These are phyloP conservation scores for Pangasianodon hypophthalmus DNA, from an alignment of 2,113 vertebrate genomes.

Conservation along the genomic window DNA sequence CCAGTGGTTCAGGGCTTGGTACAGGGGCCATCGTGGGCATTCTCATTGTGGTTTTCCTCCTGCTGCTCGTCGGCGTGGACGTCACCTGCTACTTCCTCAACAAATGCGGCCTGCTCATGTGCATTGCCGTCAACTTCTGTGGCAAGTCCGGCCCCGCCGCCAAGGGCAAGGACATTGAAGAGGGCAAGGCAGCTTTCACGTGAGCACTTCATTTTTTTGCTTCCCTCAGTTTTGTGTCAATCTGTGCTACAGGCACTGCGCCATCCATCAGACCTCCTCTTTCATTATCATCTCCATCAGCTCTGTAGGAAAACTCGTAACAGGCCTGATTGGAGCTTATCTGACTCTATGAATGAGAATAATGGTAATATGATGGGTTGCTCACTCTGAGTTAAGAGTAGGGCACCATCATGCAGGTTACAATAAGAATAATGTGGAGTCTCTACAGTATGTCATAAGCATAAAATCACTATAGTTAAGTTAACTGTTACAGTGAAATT, in stretches of 20 bases:
- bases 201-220: constrained; percentile 71
- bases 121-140: constrained; percentile 94
- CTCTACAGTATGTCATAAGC: background rate
- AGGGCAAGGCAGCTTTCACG: constrained; percentile 96
- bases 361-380: constrained; percentile 41
- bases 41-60: constrained; percentile 90
- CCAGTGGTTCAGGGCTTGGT: constrained; percentile 78
- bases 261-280: constrained; percentile 4
- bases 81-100: constrained; percentile 98
- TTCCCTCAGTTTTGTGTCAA: background rate
- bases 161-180: constrained; percentile 96
- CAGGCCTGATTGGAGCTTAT: constrained; percentile 39
- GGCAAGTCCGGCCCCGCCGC: constrained; percentile 90
- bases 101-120: constrained; percentile 98
- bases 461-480: background rate
- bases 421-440: constrained; percentile 21
- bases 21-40: constrained; percentile 96
- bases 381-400: constrained; percentile 34
- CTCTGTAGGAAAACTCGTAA: constrained; percentile 37
- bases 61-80: constrained; percentile 89
- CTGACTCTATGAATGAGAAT: constrained; percentile 44
- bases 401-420: background rate
- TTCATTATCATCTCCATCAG: constrained; percentile 35
- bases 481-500: constrained; percentile 3
- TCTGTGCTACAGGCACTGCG: constrained; percentile 8